Conservation (phyloP, 2,113 vertebrate species). For the Eulemur macaco region DNA sequence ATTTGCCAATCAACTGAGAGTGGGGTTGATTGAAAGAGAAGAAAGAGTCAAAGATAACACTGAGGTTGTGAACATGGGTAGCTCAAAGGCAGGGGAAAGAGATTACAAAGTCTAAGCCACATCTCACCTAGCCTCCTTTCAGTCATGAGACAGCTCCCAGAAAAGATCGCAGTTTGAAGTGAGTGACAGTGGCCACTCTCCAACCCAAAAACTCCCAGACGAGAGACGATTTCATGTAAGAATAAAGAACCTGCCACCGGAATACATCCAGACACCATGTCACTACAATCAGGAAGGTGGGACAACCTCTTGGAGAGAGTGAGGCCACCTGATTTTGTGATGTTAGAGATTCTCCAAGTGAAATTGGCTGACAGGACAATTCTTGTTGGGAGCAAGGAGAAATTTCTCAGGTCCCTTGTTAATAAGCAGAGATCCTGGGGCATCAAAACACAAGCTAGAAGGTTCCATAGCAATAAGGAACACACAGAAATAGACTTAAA, state of each 20-base stretch:
- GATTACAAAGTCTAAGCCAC: not conserved
- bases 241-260: not conserved
- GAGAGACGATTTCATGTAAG: not conserved
- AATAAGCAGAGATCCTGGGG: not conserved
- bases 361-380: not conserved
- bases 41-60: not conserved
- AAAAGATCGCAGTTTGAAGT: not conserved
- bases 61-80: not conserved
- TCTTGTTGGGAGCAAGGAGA: not conserved
- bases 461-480: not conserved
- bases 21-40: not conserved
- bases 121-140: not conserved
- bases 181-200: not conserved
- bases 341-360: not conserved
- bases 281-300: not conserved
- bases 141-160: not conserved
- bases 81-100: not conserved
- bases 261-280: not conserved
- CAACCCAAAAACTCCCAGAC: not conserved
- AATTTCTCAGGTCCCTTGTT: not conserved
- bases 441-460: not conserved
- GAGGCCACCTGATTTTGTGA: not conserved
- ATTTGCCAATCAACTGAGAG: not conserved
- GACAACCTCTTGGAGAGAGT: not conserved
- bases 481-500: not conserved